Conservation (phyloP, 1,140 invertebrate genomes). For the Maniola jurtina region DNA sequence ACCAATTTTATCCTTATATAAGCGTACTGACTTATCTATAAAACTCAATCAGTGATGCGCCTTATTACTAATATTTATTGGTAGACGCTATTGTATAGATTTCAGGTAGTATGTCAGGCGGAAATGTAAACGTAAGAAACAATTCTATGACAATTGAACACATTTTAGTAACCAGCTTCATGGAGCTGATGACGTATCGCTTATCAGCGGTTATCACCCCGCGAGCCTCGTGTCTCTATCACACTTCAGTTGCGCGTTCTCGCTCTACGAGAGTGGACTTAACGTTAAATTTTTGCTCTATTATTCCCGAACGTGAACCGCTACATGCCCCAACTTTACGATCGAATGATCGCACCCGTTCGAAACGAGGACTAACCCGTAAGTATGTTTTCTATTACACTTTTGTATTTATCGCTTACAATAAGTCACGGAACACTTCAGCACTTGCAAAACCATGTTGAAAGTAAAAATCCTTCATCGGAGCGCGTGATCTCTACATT, state of each 20-base stretch:
- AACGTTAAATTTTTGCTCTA: constrained; percentile 27
- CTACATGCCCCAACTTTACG: constrained; percentile 32
- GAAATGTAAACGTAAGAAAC: neutral
- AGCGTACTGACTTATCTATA: no score
- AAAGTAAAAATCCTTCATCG: constrained; percentile 20
- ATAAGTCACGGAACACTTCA: constrained; percentile 5
- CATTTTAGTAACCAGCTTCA: constrained; percentile 42
- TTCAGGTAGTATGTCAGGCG: neutral
- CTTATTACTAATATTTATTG: neutral
- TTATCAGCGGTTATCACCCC: constrained; percentile 73
- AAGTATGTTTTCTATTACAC: constrained; percentile 14
- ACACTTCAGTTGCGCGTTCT: constrained; percentile 53
- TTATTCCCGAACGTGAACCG: constrained; percentile 33
- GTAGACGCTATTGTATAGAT: no score
- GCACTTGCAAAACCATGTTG: constrained; percentile 21
- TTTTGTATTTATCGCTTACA: neutral
- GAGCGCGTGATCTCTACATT: constrained; percentile 46
- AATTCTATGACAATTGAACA: constrained; percentile 10
- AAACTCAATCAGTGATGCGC: no score
- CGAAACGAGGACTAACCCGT: neutral
- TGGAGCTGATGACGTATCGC: constrained; percentile 53
- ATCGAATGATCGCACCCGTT: constrained; percentile 18
- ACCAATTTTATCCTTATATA: no score
- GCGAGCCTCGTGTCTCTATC: constrained; percentile 53
- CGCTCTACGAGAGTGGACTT: constrained; percentile 50